These are phyloP conservation scores for Guaruba guarouba DNA, from an alignment of 2,113 vertebrate genomes.

Conservation along the genomic window DNA sequence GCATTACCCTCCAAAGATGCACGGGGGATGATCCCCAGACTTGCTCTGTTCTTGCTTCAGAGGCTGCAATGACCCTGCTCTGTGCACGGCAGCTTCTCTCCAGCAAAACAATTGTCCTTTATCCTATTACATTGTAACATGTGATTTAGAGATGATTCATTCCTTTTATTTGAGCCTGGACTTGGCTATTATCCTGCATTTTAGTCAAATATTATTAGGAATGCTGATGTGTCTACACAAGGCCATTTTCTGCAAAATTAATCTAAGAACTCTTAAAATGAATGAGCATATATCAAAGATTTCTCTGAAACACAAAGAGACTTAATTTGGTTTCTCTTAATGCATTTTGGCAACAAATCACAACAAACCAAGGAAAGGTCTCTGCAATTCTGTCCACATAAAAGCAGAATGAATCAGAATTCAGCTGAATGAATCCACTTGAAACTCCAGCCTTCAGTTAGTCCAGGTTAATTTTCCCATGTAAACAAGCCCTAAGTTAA, in stretches of 20 bases:
- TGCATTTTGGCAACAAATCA: neutral
- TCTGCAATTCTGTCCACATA: neutral
- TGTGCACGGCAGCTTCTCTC: neutral
- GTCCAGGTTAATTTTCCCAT: neutral
- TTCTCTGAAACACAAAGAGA: neutral
- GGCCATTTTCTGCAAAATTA: neutral
- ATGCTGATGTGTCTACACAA: slow-evolving; percentile 6
- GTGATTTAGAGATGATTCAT: slow-evolving; percentile 27
- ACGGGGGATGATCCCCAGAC: neutral
- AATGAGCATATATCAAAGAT: neutral
- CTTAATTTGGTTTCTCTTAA: slow-evolving; percentile 13
- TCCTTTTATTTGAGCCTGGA: neutral
- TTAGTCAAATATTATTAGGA: neutral
- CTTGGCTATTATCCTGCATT: neutral
- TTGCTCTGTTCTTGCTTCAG: neutral
- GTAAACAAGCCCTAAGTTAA: neutral
- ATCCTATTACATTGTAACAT: neutral
- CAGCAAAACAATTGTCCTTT: neutral
- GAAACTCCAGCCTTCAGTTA: neutral
- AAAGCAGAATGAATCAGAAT: neutral
- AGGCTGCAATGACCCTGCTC: neutral
- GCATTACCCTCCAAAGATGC: neutral
- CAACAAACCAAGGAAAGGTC: neutral
- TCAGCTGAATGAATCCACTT: neutral
- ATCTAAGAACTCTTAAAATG: neutral